phyloP scores from a whole-genome alignment of 2,888 invertebrate species.

The Pecten maximus region DNA sequence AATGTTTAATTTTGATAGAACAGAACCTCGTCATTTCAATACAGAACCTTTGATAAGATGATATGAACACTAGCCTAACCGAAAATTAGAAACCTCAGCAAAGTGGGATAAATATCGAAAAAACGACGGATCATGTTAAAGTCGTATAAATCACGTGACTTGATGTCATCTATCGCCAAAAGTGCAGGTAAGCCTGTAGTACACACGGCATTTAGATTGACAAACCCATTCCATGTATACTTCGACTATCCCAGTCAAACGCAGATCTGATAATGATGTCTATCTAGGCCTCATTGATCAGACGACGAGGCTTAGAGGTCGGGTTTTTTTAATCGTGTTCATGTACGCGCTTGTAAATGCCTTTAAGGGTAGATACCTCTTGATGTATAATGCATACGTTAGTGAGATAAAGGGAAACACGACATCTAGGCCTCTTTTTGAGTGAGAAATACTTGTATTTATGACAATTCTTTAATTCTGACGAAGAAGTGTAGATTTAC shows the following conservation, averaged over 20 bases:
- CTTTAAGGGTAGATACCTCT: neutral
- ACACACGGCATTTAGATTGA: neutral
- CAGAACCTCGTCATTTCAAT: neutral
- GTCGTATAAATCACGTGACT: neutral
- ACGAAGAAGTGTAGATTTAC: neutral
- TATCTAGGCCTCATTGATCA: neutral
- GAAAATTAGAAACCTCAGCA: neutral
- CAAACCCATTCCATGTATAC: neutral
- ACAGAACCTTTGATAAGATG: neutral
- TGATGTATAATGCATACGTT: constrained; percentile 15
- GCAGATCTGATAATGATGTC: neutral
- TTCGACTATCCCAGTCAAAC: neutral
- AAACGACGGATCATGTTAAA: neutral
- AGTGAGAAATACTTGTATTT: neutral
- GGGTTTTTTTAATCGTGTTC: neutral
- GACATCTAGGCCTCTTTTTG: neutral
- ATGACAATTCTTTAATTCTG: neutral
- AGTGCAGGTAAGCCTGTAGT: neutral
- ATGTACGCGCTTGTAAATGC: neutral
- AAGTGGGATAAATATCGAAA: neutral
- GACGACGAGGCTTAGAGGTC: neutral
- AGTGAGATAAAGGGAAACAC: neutral
- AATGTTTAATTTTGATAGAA: neutral
- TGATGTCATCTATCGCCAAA: constrained; percentile 19
- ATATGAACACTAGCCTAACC: neutral